Base-by-base conservation (phyloP, 1,140 invertebrate species). In the Copidosoma floridanum region DNA sequence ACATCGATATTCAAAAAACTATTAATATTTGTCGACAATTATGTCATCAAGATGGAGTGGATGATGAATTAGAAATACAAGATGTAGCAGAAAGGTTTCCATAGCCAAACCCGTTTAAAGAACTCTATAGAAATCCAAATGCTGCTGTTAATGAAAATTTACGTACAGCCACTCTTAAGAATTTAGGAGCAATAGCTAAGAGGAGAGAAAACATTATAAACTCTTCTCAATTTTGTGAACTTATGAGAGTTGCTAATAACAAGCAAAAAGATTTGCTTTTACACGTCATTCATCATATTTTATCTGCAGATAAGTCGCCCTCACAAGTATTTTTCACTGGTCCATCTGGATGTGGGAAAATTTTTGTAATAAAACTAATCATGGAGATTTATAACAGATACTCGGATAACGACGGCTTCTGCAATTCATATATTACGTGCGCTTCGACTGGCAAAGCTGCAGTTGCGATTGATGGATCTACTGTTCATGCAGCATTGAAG, bases 361-460 rank as follows among this genome's bases (percentile, higher is more conserved):
- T 67, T 20, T 69, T 66, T 48, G 51, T 63, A 6, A 50, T 69
- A 14, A 71, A 70, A 47, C 38, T 54, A 14, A 46, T 70, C 0
- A 72, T 74, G 72, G 68, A 74, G 46, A 69, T 61, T 8, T 69
- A 68, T 48, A 69, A 69, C 18, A 58, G 61, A 21, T 66, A 18
- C 32, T 32, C 57, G 12, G 29, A 64, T 40, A 64, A 16, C 10
- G 52, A 54, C 32, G 44, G 51, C 8, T 29, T 26, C 55, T 65
- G 70, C 26, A 71, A 75, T 59, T 44, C 71, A 0, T 71, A 68
- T 40, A 65, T 75, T 12, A 38, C 68, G 10, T 73, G 73, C 63
- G 75, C 75, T 46, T 71, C 70, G 12, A 74, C 72, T n/a, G 71
- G 72, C 3, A 75, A 76, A 67, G 73, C 73, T 53, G 73, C 74